These are phyloP conservation scores for Mystacornis crossleyi DNA, from an alignment of 2,113 vertebrate genomes.

Conservation along the genomic window DNA sequence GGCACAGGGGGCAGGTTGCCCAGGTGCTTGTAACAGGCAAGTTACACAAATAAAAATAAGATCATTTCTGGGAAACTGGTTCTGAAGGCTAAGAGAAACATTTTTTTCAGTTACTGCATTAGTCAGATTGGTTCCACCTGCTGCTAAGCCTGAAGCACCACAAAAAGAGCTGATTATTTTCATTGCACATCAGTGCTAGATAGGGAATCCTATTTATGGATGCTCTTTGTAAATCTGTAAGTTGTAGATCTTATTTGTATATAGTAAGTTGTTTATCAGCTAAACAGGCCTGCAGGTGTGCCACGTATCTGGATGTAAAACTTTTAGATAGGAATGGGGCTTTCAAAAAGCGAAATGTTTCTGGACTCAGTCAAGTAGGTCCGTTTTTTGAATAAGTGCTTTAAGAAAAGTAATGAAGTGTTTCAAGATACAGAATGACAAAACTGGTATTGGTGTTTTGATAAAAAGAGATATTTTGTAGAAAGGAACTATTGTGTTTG, in stretches of 20 bases:
- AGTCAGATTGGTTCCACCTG: not conserved
- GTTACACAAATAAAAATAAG: not conserved
- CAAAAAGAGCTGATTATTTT: not conserved
- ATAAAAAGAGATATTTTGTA: not conserved
- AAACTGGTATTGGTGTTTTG: not conserved
- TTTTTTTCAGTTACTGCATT: not conserved
- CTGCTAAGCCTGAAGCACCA: not conserved
- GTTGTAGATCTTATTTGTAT: not conserved
- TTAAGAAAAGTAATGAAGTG: not conserved
- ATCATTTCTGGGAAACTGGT: not conserved
- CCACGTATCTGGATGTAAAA: not conserved
- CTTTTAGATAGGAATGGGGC: not conserved
- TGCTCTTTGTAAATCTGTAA: not conserved
- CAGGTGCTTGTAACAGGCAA: not conserved
- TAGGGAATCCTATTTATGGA: not conserved
- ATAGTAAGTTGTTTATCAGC: not conserved
- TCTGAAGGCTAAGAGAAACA: not conserved
- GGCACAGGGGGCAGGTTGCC: not conserved
- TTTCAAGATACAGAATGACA: not conserved
- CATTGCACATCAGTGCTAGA: not conserved
- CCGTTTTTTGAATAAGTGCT: not conserved
- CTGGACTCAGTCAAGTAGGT: not conserved
- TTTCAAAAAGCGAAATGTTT: not conserved
- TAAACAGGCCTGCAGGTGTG: not conserved
- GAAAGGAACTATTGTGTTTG: not conserved